These are phyloP conservation scores for Noturus placidus DNA, from an alignment of 2,113 vertebrate species.

Conservation along the genomic window DNA sequence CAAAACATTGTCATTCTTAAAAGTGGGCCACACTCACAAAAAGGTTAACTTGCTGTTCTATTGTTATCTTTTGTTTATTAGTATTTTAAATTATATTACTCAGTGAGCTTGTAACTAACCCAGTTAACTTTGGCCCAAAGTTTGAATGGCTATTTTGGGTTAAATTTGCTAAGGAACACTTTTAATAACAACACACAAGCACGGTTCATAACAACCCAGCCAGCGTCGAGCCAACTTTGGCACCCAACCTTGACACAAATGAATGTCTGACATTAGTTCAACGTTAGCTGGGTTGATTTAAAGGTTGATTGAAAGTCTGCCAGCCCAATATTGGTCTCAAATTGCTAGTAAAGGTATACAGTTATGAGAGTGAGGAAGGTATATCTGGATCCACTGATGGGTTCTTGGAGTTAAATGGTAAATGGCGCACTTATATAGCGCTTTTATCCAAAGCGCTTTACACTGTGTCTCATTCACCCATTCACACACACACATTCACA, in stretches of 20 bases:
- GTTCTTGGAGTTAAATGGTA: neutral
- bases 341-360: neutral
- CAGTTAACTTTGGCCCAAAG: too few species aligned
- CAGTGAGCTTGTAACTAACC: too few species aligned
- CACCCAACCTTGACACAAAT: neutral
- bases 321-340: neutral
- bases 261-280: neutral
- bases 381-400: neutral
- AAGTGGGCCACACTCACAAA: too few species aligned
- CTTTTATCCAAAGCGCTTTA: too few species aligned
- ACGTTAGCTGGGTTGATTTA: neutral
- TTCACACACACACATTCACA: too few species aligned
- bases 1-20: too few species aligned
- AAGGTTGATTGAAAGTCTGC: neutral
- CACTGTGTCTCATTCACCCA: too few species aligned
- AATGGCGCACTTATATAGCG: too few species aligned
- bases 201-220: neutral
- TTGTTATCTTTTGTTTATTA: neutral
- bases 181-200: neutral
- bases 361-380: neutral
- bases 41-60: neutral
- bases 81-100: too few species aligned
- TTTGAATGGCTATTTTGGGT: neutral
- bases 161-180: neutral
- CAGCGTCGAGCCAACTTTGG: neutral